Percentiles rank a stretch among this genome's conserved stretches.
Evolutionary conservation across 2,113 vertebrate species (phyloP).

Genomic region (Plectropomus leopardus): DNA sequence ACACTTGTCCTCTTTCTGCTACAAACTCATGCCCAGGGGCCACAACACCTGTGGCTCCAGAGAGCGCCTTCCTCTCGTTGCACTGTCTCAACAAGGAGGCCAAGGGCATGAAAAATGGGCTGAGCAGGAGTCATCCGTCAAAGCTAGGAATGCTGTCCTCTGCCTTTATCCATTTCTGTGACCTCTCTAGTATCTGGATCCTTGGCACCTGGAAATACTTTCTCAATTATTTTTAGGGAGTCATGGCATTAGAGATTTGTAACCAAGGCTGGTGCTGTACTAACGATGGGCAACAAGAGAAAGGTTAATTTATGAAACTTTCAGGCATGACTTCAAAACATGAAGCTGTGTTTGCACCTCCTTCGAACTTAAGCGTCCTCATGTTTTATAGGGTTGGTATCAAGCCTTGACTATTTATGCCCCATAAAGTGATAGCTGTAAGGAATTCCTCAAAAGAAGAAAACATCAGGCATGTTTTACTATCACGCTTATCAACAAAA

Average conservation of each 20-base stretch:
- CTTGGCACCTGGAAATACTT: conserved; percentile 53
- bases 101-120: conserved; percentile 72
- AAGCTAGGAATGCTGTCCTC: conserved; percentile 69
- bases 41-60: conserved; percentile 71
- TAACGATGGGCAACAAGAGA: conserved; percentile 18
- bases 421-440: background rate
- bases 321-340: conserved; percentile 19
- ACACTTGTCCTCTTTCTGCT: conserved; percentile 8
- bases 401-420: background rate
- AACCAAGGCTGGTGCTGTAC: background rate
- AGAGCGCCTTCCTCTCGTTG: conserved; percentile 9
- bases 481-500: conserved; percentile 39
- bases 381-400: background rate
- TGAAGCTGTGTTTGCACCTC: background rate
- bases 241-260: conserved; percentile 23
- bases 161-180: conserved; percentile 53
- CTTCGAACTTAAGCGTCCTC: conserved; percentile 10
- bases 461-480: conserved; percentile 17
- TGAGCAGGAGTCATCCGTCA: conserved; percentile 72
- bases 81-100: conserved; percentile 54
- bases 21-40: conserved; percentile 33
- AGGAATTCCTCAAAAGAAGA: background rate
- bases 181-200: conserved; percentile 41
- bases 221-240: conserved; percentile 59
- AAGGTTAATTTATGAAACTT: conserved; percentile 25